Percentiles rank a stretch among this genome's conserved stretches.
phyloP scores from a whole-genome alignment of 2,888 invertebrate species.

The Phytoseiulus persimilis region DNA sequence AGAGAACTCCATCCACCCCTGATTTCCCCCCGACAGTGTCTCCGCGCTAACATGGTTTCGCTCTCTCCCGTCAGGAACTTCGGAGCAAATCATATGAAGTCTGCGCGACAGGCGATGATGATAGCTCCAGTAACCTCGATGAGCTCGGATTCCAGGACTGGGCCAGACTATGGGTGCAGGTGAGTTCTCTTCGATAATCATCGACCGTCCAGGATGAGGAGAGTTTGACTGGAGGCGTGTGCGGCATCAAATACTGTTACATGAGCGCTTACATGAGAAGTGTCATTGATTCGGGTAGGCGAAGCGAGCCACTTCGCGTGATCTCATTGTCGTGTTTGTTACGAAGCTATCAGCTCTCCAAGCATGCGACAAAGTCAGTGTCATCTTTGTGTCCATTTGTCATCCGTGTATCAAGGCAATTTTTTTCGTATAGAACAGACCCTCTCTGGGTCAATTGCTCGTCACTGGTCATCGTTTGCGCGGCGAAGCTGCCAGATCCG shows the following conservation, averaged over 20 bases:
- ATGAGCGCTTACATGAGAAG: too few relatives aligned
- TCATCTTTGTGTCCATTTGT: background rate
- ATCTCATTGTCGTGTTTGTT: too few relatives aligned
- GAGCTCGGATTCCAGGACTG: conserved; percentile 50
- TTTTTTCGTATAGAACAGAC: background rate
- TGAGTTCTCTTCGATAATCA: background rate
- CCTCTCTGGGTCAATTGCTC: background rate
- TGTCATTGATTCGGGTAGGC: too few relatives aligned
- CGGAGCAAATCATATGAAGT: conserved; percentile 36
- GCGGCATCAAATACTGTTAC: too few relatives aligned
- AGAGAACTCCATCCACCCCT: too few relatives aligned
- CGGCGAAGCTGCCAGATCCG: background rate
- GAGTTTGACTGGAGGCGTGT: too few relatives aligned
- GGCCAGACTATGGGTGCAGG: conserved; percentile 89
- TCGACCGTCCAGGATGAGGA: too few relatives aligned
- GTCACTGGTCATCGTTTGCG: background rate
- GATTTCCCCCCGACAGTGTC: background rate
- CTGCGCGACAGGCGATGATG: conserved; percentile 26
- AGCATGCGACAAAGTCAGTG: background rate
- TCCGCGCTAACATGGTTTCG: background rate
- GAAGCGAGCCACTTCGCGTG: too few relatives aligned
- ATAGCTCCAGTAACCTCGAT: conserved; percentile 27
- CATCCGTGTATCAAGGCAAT: background rate
- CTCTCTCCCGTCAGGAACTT: conserved; percentile 11
- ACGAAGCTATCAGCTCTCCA: too few relatives aligned